These are phyloP conservation scores for Drosophila eugracilis DNA, from an alignment of 1,140 invertebrate genomes.

Conservation along the genomic window DNA sequence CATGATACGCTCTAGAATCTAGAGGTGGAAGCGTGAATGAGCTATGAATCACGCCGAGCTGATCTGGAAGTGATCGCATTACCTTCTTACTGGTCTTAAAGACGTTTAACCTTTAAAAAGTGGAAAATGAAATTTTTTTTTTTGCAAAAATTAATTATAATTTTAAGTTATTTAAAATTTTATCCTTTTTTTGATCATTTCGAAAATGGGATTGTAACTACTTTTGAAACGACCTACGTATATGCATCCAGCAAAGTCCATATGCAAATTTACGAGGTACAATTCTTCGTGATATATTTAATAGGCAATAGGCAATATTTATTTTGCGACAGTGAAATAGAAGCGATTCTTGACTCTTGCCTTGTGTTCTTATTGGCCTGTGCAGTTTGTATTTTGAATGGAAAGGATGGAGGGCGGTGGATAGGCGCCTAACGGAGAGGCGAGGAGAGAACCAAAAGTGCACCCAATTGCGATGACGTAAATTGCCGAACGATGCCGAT, in stretches of 20 bases:
- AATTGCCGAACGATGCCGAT: slow-evolving; percentile 57
- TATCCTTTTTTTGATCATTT: no score
- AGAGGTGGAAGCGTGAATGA: neutral
- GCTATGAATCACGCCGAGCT: slow-evolving; percentile 16
- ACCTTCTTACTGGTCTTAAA: neutral
- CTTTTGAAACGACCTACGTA: no score
- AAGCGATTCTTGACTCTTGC: no score
- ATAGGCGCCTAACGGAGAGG: neutral
- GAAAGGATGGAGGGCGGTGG: neutral
- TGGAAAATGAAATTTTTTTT: neutral
- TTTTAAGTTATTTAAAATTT: no score
- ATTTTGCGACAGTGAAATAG: no score
- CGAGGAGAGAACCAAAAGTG: slow-evolving; percentile 12
- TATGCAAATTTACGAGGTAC: no score
- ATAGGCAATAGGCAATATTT: no score
- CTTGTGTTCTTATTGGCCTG: neutral
- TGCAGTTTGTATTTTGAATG: neutral
- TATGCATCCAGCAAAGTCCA: no score
- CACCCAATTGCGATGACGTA: slow-evolving; percentile 58
- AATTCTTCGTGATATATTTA: no score
- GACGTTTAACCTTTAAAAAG: no score
- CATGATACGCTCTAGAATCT: slow-evolving; percentile 13
- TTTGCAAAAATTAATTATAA: no score
- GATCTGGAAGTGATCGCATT: slow-evolving; percentile 2
- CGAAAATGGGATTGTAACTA: no score